Base-by-base conservation (phyloP, 2,797 vertebrate species). In the Staurois parvus region DNA sequence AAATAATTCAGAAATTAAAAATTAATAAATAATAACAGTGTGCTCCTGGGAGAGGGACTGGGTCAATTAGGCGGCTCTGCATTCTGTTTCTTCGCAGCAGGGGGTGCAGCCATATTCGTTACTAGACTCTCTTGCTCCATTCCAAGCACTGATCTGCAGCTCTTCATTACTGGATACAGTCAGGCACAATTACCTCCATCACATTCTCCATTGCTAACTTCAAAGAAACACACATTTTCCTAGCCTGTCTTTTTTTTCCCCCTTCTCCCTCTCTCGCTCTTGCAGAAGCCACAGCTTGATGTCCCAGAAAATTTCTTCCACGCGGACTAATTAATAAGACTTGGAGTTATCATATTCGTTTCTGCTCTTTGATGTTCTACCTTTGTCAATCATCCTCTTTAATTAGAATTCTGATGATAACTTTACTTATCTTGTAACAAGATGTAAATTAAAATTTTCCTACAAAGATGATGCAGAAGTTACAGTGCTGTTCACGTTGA, bases 11-110 rank as follows among this genome's bases (percentile, higher is more conserved):
- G 94, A 89, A 91, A 96, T 97, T 95, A 97, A 99, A 98, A 97
- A 97, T 98, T 97, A 98, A 98, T 98, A 98, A 98, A 98, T 98
- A 97, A 98, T 98, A 98, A 97, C 96, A 97, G 96, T 92, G 93
- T 95, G 93, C 96, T 95, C 93, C 84, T 92, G 96, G 96, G 97
- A 97, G 93, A 95, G 89, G 91, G 92, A 92, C 94, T 93, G 91
- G 95, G 97, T 97, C 97, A 99, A 99, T 98, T 99, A 99, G 93
- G 89, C 94, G 90, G 92, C 92, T 93, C 94, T 92, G 94, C 94
- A 96, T 96, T 96, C 95, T 95, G 95, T 96, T 95, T 93, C 92
- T 91, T 91, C 94, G 73, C 96, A 94, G 96, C 90, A 79, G 96
- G 96, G 94, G 87, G 89, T 89, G 90, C 89, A 90, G 92, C 91